Base-by-base conservation (phyloP, 64 coral and sea anemone species). In the Pachyseris speciosa region DNA sequence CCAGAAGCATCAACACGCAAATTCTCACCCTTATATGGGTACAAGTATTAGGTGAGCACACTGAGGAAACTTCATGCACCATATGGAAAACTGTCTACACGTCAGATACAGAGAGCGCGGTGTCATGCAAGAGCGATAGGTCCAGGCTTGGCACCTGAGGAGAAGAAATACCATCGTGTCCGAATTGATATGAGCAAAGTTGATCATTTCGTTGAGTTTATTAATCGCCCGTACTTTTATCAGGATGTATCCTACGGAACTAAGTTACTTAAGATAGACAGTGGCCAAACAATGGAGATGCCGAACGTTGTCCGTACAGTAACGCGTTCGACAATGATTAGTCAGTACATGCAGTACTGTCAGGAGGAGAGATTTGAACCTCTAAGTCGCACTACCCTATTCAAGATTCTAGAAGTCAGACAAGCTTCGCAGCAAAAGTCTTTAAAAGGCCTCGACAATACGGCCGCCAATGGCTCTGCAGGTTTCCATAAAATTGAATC, bases 401-500 rank as follows among this genome's bases (percentile, higher is more conserved):
- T 83, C 69, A 50, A 71, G 24, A 80, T 90, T 43, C 87, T 90
- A 19, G 87, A 77, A 78, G 87, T 89, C 29, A 67, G 72, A 60
- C 68, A 91, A 63, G 75, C 88, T 28, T 91, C 88, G 22, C 88
- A 91, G 39, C 75, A 57, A 36, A 91, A 78, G 41, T 91, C 77
- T 29, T 66, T 91, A 37, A 40, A 69, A 29, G 88, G 88, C 42
- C 76, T 91, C 22, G 76, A 91, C 52, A 81, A 91, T 38, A 91
- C 88, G 16, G 48, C 88, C 37, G 77, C 88, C n/a, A 76, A 91
- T 47, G 88, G 88, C 27, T 78, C 88, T 20, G 25, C 78, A 41
- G 88, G 38, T 67, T 91, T 91, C 53, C 41, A 74, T 4, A 74
- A n/a, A 19, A 20, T 88, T 42, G 59, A 32, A 19, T 28, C 43